Percentiles rank a stretch among this genome's conserved stretches.
These are phyloP conservation scores for Psilanteris sp. DNA, from an alignment of 1,140 invertebrate species.

Conservation along the genomic window DNA sequence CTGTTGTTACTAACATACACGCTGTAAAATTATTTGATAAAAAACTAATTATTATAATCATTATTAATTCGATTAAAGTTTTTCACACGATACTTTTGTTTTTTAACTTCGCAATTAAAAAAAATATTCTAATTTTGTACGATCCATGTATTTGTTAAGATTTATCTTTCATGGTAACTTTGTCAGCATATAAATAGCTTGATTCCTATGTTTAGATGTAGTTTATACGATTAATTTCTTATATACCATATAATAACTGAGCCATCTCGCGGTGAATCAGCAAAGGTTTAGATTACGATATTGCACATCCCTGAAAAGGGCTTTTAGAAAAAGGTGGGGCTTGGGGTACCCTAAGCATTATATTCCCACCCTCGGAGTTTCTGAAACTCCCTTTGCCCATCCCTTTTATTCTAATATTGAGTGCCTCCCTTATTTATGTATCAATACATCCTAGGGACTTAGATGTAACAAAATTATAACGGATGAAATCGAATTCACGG, in stretches of 20 bases:
- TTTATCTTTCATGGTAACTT: too few relatives aligned
- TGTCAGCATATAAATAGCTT: too few relatives aligned
- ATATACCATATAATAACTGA: conserved; percentile 40
- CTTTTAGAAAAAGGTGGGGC: conserved; percentile 72
- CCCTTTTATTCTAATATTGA: conserved; percentile 65
- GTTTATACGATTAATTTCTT: too few relatives aligned
- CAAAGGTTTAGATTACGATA: conserved; percentile 67
- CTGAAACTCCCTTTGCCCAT: conserved; percentile 54
- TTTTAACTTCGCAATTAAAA: too few relatives aligned
- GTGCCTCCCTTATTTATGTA: conserved; percentile 63
- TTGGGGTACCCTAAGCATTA: conserved; percentile 65
- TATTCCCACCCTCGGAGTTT: conserved; percentile 60
- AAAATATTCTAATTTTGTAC: too few relatives aligned
- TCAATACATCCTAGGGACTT: conserved; percentile 61
- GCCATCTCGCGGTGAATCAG: conserved; percentile 69
- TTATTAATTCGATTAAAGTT: too few relatives aligned
- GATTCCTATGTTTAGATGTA: too few relatives aligned
- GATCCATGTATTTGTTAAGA: too few relatives aligned
- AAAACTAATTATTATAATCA: too few relatives aligned
- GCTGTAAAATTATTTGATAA: too few relatives aligned
- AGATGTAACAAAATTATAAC: conserved; percentile 17
- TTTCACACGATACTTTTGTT: too few relatives aligned
- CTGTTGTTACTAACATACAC: too few relatives aligned
- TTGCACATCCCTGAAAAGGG: conserved; percentile 70
- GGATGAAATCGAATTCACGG: conserved; percentile 30